Evolutionary conservation across 2,113 vertebrate species (phyloP).

Genomic region (Ctenomys sociabilis): DNA sequence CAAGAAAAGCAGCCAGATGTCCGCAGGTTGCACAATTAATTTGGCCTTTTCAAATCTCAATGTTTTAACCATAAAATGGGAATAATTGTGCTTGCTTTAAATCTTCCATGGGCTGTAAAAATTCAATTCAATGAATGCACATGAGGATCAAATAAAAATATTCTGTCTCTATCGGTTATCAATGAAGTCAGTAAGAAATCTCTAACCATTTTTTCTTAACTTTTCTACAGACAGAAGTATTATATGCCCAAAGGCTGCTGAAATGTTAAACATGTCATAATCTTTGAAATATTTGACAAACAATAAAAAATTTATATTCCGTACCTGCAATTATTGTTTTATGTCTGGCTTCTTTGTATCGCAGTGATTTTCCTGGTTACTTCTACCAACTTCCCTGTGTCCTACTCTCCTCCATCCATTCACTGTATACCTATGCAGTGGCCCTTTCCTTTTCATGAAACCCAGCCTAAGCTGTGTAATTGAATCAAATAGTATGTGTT

Average conservation of each 20-base stretch:
- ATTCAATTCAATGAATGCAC: neutral
- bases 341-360: neutral
- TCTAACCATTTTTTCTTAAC: neutral
- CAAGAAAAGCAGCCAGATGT: neutral
- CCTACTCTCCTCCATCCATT: neutral
- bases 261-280: neutral
- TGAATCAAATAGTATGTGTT: neutral
- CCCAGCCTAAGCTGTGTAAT: neutral
- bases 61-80: conserved; percentile 61
- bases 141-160: neutral
- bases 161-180: neutral
- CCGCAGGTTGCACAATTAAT: conserved; percentile 11
- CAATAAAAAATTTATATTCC: neutral
- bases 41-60: conserved; percentile 51
- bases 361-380: neutral
- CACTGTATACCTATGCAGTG: neutral
- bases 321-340: neutral
- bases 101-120: neutral
- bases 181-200: conserved; percentile 24
- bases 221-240: conserved; percentile 27
- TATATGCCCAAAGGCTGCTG: neutral
- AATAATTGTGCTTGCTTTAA: conserved; percentile 18
- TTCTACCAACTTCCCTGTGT: neutral
- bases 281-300: conserved; percentile 6
- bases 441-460: neutral